Base-by-base conservation (phyloP, 2,888 invertebrate species). In the Steinernema scapterisci region DNA sequence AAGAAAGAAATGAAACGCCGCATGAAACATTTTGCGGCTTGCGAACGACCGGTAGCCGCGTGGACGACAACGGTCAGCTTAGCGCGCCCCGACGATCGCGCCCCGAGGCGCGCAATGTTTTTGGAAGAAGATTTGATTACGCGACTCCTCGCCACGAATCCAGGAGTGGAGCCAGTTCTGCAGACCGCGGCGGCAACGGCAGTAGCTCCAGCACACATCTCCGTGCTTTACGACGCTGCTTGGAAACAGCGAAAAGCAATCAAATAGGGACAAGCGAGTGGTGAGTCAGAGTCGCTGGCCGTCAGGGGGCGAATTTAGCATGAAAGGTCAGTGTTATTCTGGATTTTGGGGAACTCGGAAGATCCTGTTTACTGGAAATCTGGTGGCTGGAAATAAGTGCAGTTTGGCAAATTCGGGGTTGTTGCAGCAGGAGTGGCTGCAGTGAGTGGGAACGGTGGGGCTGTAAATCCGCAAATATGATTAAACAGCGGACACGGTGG, bases 141-240 rank as follows among this genome's bases (percentile, higher is more conserved):
- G 63, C 63, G 63, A 63, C 38, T 3, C 5, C 38, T 6, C 5
- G 38, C 5, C 63, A 27, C 23, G 23, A 6, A 54, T 54, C 23
- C 54, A 54, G 54, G 54, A 54, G n/a, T n/a, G 63, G 16, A 63
- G 63, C 63, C 63, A 63, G 63, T 63, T 63, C 63, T 63, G 63
- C 63, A 27, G 38, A 38, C 9, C n/a, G n/a, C n/a, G n/a, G n/a
- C n/a, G n/a, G 38, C 38, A 38, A 38, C 38, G 38, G 25, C 63
- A 63, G 63, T 31, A 63, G 63, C 63, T 38, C 9, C 38, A 6
- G 3, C 38, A 6, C 38, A 38, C 38, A 38, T n/a, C n/a, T n/a
- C n/a, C n/a, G n/a, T 27, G 63, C 63, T 63, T 63, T 31, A 31
- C 31, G 31, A 31, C 27, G 27, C 63, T 16, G 27, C 63, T 16